Evolutionary conservation across 1,140 invertebrate genomes (phyloP), one percentile per base, ranked within the genome.

Genomic region (Panagrolaimus sp.): DNA sequence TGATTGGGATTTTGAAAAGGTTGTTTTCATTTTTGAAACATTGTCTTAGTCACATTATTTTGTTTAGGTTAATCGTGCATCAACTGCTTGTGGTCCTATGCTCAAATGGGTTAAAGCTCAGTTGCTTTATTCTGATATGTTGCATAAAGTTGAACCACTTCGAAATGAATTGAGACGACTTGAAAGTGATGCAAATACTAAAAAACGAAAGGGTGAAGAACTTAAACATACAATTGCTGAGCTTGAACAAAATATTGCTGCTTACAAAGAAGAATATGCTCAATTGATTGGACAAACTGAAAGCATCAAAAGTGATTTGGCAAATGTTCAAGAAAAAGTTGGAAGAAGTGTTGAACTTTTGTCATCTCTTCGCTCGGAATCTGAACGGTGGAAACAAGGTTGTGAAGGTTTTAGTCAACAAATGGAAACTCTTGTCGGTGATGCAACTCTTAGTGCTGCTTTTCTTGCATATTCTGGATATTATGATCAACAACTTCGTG

Each of bases 71-170:
- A 99, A 98, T 87, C 88, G 95, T 74, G 96, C 96, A 61, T 95
- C 92, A 88, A 90, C 96, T 87, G 96, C 96, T 72, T 99, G 96
- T 85, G 96, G 96, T 62, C 96, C 96, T 78, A 91, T 99, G 89
- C 95, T 98, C 0, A 98, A 99, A 87, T 99, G 96, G 96, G 94
- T 94, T 25, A 95, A 93, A 75, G 96, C 96, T 70, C 96, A 97
- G 88, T 90, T 97, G 47, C 91, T 94, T 84, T 99, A 97, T 83
- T 93, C 96, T 0, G 93, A 98, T 78, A 98, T 99, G 91, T 87
- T 99, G 82, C 97, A 97, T 86, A 90, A 92, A 69, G 94, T 99
- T 0, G 96, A 98, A 82, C 96, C 96, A 0, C 84, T 99, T 38
- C 88, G 96, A 47, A 93, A 95, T 78, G 95, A 98, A 84, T 85